phyloP scores from a whole-genome alignment of 2,888 invertebrate genomes.

The Watsonalla binaria region DNA sequence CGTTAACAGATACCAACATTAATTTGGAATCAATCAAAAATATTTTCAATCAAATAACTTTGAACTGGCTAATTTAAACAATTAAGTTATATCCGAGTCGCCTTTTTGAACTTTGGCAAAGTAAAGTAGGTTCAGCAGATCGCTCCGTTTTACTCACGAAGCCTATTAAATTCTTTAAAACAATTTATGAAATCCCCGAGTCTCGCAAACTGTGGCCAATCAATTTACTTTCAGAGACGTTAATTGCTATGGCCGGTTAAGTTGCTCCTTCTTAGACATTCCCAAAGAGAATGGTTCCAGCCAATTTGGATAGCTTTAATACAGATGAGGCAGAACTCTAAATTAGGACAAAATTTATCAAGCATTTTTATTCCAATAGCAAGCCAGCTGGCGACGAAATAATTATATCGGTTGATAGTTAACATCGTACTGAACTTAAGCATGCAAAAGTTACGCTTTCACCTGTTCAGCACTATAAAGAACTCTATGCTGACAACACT shows the following conservation, averaged over 20 bases:
- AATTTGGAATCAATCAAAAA: constrained; percentile 13
- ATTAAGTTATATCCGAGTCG: constrained; percentile 42
- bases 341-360: too few relatives aligned
- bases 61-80: constrained; percentile 36
- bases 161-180: constrained; percentile 51
- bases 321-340: background rate
- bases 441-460: too few relatives aligned
- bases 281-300: background rate
- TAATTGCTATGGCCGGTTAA: constrained; percentile 17
- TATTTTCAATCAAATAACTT: constrained; percentile 27
- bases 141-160: constrained; percentile 13
- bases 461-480: too few relatives aligned
- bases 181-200: constrained; percentile 37
- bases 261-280: background rate
- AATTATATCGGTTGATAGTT: too few relatives aligned
- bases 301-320: background rate
- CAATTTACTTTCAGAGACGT: constrained; percentile 33
- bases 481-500: too few relatives aligned
- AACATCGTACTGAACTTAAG: too few relatives aligned
- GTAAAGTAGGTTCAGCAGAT: constrained; percentile 14
- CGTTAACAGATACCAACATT: background rate
- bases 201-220: constrained; percentile 27
- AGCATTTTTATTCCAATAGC: too few relatives aligned
- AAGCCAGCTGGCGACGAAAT: too few relatives aligned
- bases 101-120: constrained; percentile 32